Base-by-base conservation (phyloP, 2,113 vertebrate species). In the Chionomys nivalis region DNA sequence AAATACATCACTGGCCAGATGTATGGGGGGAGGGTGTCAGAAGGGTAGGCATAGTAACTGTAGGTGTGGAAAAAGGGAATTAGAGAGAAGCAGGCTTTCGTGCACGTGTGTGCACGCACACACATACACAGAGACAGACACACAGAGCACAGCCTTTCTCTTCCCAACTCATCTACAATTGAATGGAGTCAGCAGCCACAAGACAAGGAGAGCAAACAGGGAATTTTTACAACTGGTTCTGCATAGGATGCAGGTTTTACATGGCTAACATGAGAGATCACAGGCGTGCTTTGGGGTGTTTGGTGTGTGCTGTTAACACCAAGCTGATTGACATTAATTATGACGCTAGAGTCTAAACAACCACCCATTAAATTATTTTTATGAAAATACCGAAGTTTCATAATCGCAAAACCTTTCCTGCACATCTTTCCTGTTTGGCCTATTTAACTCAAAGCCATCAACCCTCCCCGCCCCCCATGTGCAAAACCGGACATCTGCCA, bases 321-420 rank as follows among this genome's bases (percentile, higher is more conserved):
- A 89, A 78, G 65, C 61, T 66, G 94, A 70, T 26, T 73, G 83
- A 65, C 36, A 83, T 47, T 68, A 66, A 92, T 89, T 75, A 65
- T 3, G 90, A 52, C 1, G 3, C 26, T 3, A 58, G 87, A 49
- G 4, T 52, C 39, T 89, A 87, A 94, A 39, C 9, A 81, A 58
- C 61, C 49, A 86, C 72, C 75, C 72, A 10, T 93, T 86, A 65
- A 75, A 87, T 75, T 79, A 68, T 52, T 89, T 90, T 96, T 79
- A 93, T 24, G 33, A 93, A 85, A 94, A 73, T 10, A 23, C 7
- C 23, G 13, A 68, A 6, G 49, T 58, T 90, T 76, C 26, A 61
- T 49, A 70, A 49, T 17, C 73, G 52, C 70, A 75, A 63, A 83
- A 55, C 36, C 66, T 24, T 44, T 96, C 76, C 47, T 68, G 26